These are phyloP conservation scores for Vanessa tameamea DNA, from an alignment of 1,140 invertebrate species.

Conservation along the genomic window DNA sequence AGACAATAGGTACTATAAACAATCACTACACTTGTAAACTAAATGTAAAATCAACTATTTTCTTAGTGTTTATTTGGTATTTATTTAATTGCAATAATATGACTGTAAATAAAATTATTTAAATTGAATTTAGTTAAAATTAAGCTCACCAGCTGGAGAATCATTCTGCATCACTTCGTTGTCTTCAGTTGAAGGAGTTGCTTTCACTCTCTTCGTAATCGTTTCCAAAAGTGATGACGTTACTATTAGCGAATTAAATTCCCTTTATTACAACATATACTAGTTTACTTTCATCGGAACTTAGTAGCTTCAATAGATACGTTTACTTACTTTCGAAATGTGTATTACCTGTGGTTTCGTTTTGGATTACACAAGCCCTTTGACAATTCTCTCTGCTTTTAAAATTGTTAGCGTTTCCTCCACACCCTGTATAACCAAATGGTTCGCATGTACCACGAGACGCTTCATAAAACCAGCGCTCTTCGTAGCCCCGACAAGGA, in stretches of 20 bases:
- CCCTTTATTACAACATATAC: too few relatives aligned
- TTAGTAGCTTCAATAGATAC: too few relatives aligned
- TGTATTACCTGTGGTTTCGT: constrained; percentile 35
- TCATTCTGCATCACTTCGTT: constrained; percentile 73
- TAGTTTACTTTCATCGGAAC: too few relatives aligned
- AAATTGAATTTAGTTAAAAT: neutral
- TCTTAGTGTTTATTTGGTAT: too few relatives aligned
- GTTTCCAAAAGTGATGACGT: constrained; percentile 39
- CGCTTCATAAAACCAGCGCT: constrained; percentile 91
- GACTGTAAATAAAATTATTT: too few relatives aligned
- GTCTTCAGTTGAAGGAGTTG: constrained; percentile 52
- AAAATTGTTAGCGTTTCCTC: constrained; percentile 94
- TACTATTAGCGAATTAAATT: constrained; percentile 9
- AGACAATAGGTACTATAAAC: too few relatives aligned
- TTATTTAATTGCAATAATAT: too few relatives aligned
- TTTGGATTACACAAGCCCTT: constrained; percentile 42
- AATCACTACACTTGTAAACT: too few relatives aligned
- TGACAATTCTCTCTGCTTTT: constrained; percentile 86
- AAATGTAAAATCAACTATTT: too few relatives aligned
- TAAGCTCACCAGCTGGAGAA: constrained; percentile 46
- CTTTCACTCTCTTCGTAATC: constrained; percentile 57
- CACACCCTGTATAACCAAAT: constrained; percentile 94
- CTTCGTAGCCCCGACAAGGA: constrained; percentile 90
- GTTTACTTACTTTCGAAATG: too few relatives aligned
- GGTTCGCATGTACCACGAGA: constrained; percentile 85